Evolutionary conservation across 2,797 vertebrate genomes (phyloP).

Genomic region (Choloepus didactylus): DNA sequence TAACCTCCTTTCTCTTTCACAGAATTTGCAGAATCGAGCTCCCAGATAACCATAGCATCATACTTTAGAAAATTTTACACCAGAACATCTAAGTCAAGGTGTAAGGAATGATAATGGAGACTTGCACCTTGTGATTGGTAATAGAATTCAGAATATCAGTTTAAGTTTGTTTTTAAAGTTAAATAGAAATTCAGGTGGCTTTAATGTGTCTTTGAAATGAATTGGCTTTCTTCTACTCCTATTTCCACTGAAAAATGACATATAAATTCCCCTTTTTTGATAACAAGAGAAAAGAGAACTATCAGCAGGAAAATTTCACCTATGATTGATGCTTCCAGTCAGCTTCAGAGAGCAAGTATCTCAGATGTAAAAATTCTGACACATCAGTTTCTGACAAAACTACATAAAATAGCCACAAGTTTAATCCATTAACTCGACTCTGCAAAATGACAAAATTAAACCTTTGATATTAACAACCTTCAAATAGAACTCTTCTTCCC

Average conservation of each 20-base stretch:
- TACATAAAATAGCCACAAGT: conserved; percentile 78
- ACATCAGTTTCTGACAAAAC: conserved; percentile 80
- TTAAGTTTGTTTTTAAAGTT: conserved; percentile 82
- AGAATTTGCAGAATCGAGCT: conserved; percentile 41
- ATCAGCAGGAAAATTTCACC: conserved; percentile 73
- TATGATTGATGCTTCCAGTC: conserved; percentile 78
- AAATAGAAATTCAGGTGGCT: conserved; percentile 76
- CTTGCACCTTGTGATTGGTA: conserved; percentile 37
- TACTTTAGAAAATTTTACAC: conserved; percentile 7
- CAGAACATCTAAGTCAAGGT: conserved; percentile 65
- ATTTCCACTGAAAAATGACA: conserved; percentile 82
- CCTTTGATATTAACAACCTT: conserved; percentile 81
- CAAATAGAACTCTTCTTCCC: conserved; percentile 63
- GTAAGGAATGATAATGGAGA: conserved; percentile 51
- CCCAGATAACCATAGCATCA: neutral
- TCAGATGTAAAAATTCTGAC: conserved; percentile 83
- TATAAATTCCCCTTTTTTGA: conserved; percentile 80
- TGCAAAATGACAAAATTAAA: conserved; percentile 73
- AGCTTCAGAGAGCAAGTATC: conserved; percentile 76
- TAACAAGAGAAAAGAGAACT: conserved; percentile 80
- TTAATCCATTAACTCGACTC: conserved; percentile 80
- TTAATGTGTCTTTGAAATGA: conserved; percentile 82
- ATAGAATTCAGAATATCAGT: conserved; percentile 75
- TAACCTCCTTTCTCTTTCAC: conserved; percentile 35
- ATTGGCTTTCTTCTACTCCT: conserved; percentile 76